Evolutionary conservation across 1,140 invertebrate species (phyloP), one percentile per base, ranked within the genome.

Genomic region (Mercenaria mercenaria): DNA sequence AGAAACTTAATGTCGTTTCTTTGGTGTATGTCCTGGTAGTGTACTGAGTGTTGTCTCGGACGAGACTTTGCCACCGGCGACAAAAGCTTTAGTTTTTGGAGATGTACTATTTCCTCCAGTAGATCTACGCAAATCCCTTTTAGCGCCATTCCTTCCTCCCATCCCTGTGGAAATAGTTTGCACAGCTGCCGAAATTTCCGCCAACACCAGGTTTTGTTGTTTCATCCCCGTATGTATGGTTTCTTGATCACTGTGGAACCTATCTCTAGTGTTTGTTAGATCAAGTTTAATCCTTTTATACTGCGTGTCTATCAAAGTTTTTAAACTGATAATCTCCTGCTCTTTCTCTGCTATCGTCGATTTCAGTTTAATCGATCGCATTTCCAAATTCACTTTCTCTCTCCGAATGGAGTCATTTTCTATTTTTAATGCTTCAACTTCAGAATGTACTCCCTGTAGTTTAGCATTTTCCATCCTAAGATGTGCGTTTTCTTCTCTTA

Each of bases 281-380:
- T 87, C 84, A 26, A 87, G 52, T 41, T 87, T 87, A 32, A 87
- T 69, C 34, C 67, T 37, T 43, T 87, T 87, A n/a, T 87, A 87
- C 32, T 87, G 84, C 11, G 69, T 61, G 26, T 87, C 84, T 23
- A 87, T 72, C 23, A 87, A 26, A 41, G 74, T 77, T 23, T 87
- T 87, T 64, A 87, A 47, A 52, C 69, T 77, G 20, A 32, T 2
- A 76, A 87, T 76, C 29, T 87, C 84, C n/a, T 77, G 67, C 39
- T 87, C 84, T 41, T 87, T 87, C 32, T 87, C 84, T 13, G 47
- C 43, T 26, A 87, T 61, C 20, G 74, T 56, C 11, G 50, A 59
- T 29, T 76, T 76, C n/a, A 87, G 39, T 26, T 72, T 76, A 10
- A 50, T 26, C 10, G 67, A 29, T 76, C 52, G 18, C 84, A 77